These are phyloP conservation scores for Drosophila mayri DNA, from an alignment of 1,140 invertebrate species.

Conservation along the genomic window DNA sequence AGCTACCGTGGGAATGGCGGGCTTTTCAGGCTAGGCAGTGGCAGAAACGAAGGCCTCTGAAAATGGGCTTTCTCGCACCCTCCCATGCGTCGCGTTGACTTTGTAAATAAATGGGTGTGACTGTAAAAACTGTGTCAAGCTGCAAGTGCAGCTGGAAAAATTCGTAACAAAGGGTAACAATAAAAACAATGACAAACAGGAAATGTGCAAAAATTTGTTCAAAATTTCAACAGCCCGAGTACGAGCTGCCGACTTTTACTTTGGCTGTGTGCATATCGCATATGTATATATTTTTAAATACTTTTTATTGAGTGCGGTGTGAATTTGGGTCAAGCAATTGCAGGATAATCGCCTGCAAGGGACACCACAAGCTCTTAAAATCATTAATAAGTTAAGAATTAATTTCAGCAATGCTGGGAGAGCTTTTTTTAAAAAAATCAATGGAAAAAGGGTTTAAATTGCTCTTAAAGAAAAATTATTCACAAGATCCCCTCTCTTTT, in stretches of 20 bases:
- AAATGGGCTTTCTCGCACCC: constrained; percentile 13
- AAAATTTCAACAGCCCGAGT: constrained; percentile 56
- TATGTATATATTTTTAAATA: constrained; percentile 51
- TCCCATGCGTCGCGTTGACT: constrained; percentile 56
- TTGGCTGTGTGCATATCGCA: constrained; percentile 30
- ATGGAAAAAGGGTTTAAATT: background rate
- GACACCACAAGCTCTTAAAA: constrained; percentile 1
- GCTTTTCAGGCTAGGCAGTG: constrained; percentile 45
- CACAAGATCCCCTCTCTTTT: background rate
- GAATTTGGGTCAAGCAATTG: constrained; percentile 65
- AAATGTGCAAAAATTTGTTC: constrained; percentile 79
- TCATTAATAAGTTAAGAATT: constrained; percentile 2
- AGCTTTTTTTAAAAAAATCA: background rate
- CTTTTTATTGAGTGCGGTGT: constrained; percentile 58
- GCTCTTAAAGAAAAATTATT: background rate
- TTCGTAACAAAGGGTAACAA: constrained; percentile 16
- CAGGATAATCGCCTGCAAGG: constrained; percentile 42
- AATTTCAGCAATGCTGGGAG: background rate
- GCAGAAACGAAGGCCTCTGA: constrained; percentile 32
- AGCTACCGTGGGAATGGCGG: constrained; percentile 14
- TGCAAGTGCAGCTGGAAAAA: constrained; percentile 54
- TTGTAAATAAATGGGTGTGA: constrained; percentile 80
- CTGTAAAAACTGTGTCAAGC: constrained; percentile 73
- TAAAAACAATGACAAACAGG: constrained; percentile 56
- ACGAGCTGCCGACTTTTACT: background rate